A percentile compares a stretch with the other conserved stretches of the same genome.
phyloP scores from a whole-genome alignment of 2,888 invertebrate species.

The Epinotia demarniana region DNA sequence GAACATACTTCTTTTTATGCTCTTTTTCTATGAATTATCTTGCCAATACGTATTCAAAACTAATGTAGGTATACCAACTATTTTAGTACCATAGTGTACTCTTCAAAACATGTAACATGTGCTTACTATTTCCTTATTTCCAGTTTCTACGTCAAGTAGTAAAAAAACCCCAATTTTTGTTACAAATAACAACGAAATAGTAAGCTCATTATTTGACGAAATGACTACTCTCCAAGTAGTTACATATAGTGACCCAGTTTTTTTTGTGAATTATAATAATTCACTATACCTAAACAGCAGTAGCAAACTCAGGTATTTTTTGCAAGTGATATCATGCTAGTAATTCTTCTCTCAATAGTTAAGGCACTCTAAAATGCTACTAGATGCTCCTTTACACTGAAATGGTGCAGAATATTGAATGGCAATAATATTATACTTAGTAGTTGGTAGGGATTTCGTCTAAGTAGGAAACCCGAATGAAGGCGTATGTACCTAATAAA shows the following conservation, averaged over 20 bases:
- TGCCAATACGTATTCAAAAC: background rate
- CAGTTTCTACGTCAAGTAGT: background rate
- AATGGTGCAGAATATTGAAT: constrained; percentile 64
- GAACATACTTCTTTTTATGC: constrained; percentile 4
- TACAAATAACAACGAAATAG: background rate
- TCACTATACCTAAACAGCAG: background rate
- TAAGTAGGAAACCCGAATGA: constrained; percentile 34
- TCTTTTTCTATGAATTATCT: constrained; percentile 7
- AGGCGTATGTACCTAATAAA: constrained; percentile 17
- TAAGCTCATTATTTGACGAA: background rate
- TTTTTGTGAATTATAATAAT: background rate
- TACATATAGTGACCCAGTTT: background rate
- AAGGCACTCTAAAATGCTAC: constrained; percentile 7
- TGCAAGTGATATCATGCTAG: background rate
- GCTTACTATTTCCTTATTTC: constrained; percentile 1
- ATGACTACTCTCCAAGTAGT: background rate
- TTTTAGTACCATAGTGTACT: background rate
- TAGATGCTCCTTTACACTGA: constrained; percentile 47
- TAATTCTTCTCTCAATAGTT: background rate
- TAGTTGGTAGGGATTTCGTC: constrained; percentile 38
- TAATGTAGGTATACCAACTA: background rate
- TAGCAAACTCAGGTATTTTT: background rate
- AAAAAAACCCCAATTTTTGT: background rate
- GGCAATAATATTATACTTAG: constrained; percentile 68
- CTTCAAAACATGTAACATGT: background rate